These are phyloP conservation scores for Centropus bengalensis DNA, from an alignment of 2,113 vertebrate species.

Conservation along the genomic window DNA sequence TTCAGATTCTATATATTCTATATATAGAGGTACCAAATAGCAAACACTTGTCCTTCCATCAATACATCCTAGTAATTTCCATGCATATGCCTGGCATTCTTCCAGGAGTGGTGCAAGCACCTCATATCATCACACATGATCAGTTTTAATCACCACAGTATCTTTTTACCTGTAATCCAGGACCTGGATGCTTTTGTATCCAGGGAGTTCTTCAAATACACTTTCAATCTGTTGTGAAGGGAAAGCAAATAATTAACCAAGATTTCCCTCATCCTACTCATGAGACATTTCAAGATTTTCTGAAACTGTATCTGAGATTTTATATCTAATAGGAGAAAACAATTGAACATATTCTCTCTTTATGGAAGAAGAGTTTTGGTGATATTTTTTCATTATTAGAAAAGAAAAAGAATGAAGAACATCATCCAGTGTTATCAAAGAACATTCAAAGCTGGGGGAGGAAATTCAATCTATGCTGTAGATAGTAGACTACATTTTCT, in stretches of 20 bases:
- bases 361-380: background rate
- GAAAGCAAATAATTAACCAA: background rate
- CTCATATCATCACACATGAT: background rate
- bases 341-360: background rate
- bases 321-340: background rate
- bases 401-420: background rate
- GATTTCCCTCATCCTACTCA: background rate
- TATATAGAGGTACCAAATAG: background rate
- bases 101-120: background rate
- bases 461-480: background rate
- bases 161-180: constrained; percentile 87
- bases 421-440: background rate
- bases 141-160: background rate
- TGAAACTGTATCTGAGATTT: background rate
- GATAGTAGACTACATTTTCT: background rate
- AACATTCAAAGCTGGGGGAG: background rate
- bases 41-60: background rate
- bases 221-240: constrained; percentile 81
- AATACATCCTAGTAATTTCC: background rate
- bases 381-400: background rate
- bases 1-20: background rate
- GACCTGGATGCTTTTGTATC: constrained; percentile 85
- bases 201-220: constrained; percentile 84
- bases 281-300: background rate
- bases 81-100: background rate